A percentile compares a stretch with the other conserved stretches of the same genome.
These are phyloP conservation scores for Azorinus chamasolen DNA, from an alignment of 2,888 invertebrate genomes.

Conservation along the genomic window DNA sequence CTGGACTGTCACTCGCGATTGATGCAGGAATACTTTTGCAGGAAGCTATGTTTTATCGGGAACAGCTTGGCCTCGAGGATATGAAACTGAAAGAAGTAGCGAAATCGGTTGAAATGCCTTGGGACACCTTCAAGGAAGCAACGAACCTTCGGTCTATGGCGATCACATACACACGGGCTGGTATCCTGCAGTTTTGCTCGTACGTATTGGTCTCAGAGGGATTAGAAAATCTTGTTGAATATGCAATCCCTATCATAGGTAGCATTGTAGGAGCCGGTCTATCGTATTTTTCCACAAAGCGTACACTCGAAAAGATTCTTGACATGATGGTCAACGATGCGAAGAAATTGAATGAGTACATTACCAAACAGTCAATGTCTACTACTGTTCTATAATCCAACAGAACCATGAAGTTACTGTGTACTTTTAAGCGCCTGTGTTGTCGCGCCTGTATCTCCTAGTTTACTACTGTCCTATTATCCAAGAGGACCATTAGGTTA, in stretches of 20 bases:
- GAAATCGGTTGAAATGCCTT: too few species aligned
- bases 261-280: not conserved
- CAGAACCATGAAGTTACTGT: too few species aligned
- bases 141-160: too few species aligned
- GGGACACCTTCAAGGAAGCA: too few species aligned
- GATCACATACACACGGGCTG: too few species aligned
- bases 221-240: not conserved
- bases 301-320: not conserved
- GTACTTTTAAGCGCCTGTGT: too few species aligned
- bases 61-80: conserved; percentile 32
- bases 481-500: too few species aligned
- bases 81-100: too few species aligned
- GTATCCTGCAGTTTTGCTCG: too few species aligned
- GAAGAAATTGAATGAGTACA: not conserved
- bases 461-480: too few species aligned
- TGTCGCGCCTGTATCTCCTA: too few species aligned
- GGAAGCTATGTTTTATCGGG: conserved; percentile 25
- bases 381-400: not conserved
- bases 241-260: not conserved
- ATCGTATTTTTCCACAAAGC: not conserved
- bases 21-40: conserved; percentile 1
- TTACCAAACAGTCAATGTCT: not conserved
- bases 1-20: conserved; percentile 4
- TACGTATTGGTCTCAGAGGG: not conserved
- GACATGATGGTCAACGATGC: conserved; percentile 7